phyloP scores from a whole-genome alignment of 2,113 vertebrate genomes.

The Aplodontia rufa region DNA sequence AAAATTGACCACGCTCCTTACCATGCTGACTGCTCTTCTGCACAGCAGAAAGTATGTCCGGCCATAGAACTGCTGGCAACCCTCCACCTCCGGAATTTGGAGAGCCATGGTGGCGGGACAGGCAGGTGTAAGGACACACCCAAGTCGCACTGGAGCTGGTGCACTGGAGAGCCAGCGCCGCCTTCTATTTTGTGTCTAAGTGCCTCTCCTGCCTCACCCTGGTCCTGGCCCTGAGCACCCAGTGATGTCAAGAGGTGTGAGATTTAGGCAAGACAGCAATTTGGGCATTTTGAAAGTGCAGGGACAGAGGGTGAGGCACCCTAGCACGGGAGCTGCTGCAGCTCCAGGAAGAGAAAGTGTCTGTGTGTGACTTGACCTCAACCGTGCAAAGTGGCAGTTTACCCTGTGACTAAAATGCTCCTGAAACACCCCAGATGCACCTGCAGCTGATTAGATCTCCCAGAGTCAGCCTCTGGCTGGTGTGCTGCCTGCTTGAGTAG shows the following conservation, averaged over 20 bases:
- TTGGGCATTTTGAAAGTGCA: not conserved
- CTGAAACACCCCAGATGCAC: not conserved
- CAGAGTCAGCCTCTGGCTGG: not conserved
- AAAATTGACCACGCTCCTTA: not conserved
- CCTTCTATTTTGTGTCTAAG: not conserved
- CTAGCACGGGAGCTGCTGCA: not conserved
- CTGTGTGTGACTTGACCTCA: not conserved
- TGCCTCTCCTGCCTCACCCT: not conserved
- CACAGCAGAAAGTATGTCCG: not conserved
- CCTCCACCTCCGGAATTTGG: not conserved
- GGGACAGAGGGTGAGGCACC: accelerated
- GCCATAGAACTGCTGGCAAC: not conserved
- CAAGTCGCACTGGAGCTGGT: not conserved
- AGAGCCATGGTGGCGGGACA: not conserved
- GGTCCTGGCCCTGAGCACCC: not conserved
- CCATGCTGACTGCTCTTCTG: not conserved
- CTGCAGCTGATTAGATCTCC: not conserved
- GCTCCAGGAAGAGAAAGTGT: not conserved
- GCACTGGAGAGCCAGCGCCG: accelerated
- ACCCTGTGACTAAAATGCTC: not conserved
- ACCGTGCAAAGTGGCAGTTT: not conserved
- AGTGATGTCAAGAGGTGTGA: not conserved
- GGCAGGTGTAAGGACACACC: not conserved
- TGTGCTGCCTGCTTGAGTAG: not conserved
- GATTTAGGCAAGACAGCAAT: not conserved